Evolutionary conservation across 2,113 vertebrate species (phyloP).

Genomic region (Pleuronectes platessa): DNA sequence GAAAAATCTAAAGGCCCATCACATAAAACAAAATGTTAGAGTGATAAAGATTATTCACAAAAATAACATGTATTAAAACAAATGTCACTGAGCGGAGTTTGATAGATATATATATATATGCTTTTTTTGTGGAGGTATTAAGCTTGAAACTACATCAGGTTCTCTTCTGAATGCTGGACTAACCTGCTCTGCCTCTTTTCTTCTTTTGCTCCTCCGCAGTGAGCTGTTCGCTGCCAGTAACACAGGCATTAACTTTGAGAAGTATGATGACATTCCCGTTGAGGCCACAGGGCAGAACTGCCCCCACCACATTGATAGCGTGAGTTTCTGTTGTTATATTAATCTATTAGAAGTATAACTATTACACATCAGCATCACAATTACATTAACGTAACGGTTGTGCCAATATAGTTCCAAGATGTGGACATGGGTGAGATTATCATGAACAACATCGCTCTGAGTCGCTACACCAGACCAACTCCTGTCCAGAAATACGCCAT

Average conservation of each 20-base stretch:
- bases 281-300: conserved; percentile 95
- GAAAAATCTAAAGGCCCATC: no score
- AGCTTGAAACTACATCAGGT: neutral
- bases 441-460: conserved; percentile 95
- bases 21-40: no score
- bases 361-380: neutral
- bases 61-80: no score
- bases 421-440: conserved; percentile 98
- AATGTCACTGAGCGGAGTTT: no score
- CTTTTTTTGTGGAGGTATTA: neutral
- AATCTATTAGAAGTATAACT: neutral
- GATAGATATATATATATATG: no score
- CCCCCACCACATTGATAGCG: conserved; percentile 95
- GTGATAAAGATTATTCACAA: no score
- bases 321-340: conserved; percentile 74
- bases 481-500: conserved; percentile 98
- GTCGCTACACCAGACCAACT: conserved; percentile 94
- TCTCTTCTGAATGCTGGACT: neutral
- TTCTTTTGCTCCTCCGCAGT: conserved; percentile 64
- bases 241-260: conserved; percentile 99
- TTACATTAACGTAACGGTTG: neutral
- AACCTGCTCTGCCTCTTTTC: neutral
- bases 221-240: conserved; percentile 95
- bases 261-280: conserved; percentile 98
- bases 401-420: conserved; percentile 89